phyloP scores from a whole-genome alignment of 2,888 invertebrate species.

The Amiota mariae region DNA sequence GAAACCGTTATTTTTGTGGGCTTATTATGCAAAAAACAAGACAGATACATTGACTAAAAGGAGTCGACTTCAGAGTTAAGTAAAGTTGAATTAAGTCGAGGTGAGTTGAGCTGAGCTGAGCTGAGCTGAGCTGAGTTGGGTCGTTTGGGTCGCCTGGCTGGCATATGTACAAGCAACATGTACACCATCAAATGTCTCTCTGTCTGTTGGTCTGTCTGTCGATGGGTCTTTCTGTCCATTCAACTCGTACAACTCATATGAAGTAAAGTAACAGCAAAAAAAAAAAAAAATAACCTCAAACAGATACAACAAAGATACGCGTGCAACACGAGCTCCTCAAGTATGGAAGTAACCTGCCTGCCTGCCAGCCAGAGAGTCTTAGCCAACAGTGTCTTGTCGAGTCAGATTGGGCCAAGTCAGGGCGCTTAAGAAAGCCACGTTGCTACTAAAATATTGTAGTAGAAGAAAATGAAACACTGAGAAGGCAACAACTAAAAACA shows the following conservation, averaged over 20 bases:
- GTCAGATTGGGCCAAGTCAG: background rate
- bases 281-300: background rate
- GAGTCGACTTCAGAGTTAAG: background rate
- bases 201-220: no score
- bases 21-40: constrained; percentile 63
- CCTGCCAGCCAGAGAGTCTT: background rate
- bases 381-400: no score
- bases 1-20: constrained; percentile 66
- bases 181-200: no score
- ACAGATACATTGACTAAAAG: background rate
- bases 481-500: background rate
- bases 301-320: background rate
- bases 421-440: constrained; percentile 14
- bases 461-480: background rate
- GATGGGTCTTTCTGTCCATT: no score
- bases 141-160: constrained; percentile 10
- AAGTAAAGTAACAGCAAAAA: no score
- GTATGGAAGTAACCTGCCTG: background rate
- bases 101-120: constrained; percentile 4
- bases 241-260: no score
- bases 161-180: no score
- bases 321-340: background rate
- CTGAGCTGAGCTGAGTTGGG: background rate
- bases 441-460: no score
- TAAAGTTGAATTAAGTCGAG: background rate